Conservation (phyloP, 2,113 vertebrate species). For the Ictidomys tridecemlineatus region DNA sequence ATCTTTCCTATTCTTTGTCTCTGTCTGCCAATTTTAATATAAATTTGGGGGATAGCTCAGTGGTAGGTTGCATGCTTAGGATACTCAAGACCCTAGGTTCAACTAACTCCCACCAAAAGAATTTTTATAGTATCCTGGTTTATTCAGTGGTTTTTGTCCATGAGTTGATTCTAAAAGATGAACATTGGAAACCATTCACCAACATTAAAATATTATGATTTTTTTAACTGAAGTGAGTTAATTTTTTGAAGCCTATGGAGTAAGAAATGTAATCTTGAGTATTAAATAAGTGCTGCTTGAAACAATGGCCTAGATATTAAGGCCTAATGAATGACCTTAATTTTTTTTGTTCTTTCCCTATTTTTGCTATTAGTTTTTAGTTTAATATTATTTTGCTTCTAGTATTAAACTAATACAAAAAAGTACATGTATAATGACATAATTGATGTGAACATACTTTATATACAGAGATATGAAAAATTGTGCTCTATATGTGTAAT, state of each 20-base stretch:
- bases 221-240: conserved; percentile 32
- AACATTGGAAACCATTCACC: conserved; percentile 4
- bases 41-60: neutral
- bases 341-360: too few relatives aligned
- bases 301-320: neutral
- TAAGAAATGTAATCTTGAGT: conserved; percentile 3
- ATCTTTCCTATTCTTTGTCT: conserved; percentile 9
- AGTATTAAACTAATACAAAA: neutral
- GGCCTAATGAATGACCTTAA: neutral
- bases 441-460: too few relatives aligned
- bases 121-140: neutral
- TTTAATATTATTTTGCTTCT: neutral
- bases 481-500: too few relatives aligned
- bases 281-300: conserved; percentile 17
- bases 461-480: too few relatives aligned
- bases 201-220: conserved; percentile 44
- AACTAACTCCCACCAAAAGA: too few relatives aligned
- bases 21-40: conserved; percentile 29
- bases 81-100: too few relatives aligned
- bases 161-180: neutral
- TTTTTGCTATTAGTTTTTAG: too few relatives aligned
- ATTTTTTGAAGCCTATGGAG: neutral
- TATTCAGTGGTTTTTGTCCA: neutral
- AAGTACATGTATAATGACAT: too few relatives aligned
- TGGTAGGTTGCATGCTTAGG: too few relatives aligned